These are phyloP conservation scores for Parapsyche elsis DNA, from an alignment of 1,140 invertebrate genomes.

Conservation along the genomic window DNA sequence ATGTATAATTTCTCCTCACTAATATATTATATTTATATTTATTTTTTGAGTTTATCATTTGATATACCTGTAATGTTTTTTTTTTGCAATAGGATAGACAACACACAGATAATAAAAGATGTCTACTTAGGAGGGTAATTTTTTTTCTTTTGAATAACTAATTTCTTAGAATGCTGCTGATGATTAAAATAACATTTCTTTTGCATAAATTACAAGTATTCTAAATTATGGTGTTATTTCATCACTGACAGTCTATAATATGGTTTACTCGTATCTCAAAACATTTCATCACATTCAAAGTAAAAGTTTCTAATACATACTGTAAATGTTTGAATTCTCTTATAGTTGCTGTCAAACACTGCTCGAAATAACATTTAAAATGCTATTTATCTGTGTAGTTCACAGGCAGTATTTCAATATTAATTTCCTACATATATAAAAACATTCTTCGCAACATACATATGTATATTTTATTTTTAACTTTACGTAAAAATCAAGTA, in stretches of 20 bases:
- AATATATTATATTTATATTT: constrained; percentile 48
- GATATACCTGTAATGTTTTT: constrained; percentile 47
- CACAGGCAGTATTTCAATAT: too few species aligned
- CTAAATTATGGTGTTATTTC: constrained; percentile 12
- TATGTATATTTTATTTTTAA: too few species aligned
- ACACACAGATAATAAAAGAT: constrained; percentile 53
- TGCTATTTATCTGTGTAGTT: too few species aligned
- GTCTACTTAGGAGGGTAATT: constrained; percentile 47
- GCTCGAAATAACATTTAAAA: too few species aligned
- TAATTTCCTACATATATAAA: too few species aligned
- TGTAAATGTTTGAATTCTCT: too few species aligned
- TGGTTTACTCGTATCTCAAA: constrained; percentile 10
- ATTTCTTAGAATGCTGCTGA: background rate
- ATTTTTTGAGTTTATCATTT: constrained; percentile 37
- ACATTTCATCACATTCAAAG: background rate
- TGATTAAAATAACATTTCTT: background rate
- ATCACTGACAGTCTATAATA: constrained; percentile 22
- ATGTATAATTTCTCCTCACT: constrained; percentile 50
- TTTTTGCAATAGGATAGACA: constrained; percentile 51
- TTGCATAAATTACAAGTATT: constrained; percentile 20
- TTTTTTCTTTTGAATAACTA: constrained; percentile 25
- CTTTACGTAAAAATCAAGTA: too few species aligned
- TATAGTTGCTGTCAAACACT: too few species aligned
- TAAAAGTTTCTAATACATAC: too few species aligned
- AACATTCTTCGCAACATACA: too few species aligned